Percentiles rank a stretch among this genome's conserved stretches.
These are phyloP conservation scores for Aphodius sticticus DNA, from an alignment of 2,888 invertebrate species.

Conservation along the genomic window DNA sequence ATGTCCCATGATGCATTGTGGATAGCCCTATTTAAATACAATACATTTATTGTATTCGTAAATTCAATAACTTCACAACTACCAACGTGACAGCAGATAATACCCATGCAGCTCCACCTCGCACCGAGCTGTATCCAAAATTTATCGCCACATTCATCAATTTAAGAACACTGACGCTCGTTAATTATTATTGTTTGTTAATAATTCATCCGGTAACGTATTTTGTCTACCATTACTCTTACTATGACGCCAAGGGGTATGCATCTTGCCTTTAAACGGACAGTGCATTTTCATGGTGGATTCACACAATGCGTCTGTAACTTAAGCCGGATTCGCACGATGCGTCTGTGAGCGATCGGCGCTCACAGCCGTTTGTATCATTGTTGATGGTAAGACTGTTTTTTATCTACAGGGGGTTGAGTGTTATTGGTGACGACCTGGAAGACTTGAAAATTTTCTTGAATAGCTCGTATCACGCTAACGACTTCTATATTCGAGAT, in stretches of 20 bases:
- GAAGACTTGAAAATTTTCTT: conserved; percentile 74
- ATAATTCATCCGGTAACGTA: conserved; percentile 8
- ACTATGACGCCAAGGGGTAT: too few species aligned
- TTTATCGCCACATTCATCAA: conserved; percentile 6
- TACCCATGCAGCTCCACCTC: neutral
- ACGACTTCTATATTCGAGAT: conserved; percentile 86
- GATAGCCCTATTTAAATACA: conserved; percentile 20
- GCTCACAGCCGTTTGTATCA: too few species aligned
- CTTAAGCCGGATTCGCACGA: too few species aligned
- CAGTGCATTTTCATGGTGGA: too few species aligned
- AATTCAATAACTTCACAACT: conserved; percentile 15
- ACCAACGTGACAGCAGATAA: conserved; percentile 9
- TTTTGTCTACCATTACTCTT: neutral
- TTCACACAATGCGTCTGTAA: too few species aligned
- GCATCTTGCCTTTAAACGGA: too few species aligned
- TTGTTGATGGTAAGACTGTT: too few species aligned
- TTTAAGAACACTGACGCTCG: conserved; percentile 14
- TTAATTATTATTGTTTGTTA: conserved; percentile 19
- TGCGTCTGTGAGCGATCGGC: too few species aligned
- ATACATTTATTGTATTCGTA: conserved; percentile 18
- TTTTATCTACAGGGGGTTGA: conserved; percentile 64
- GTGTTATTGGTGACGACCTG: conserved; percentile 76
- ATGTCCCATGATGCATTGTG: conserved; percentile 5
- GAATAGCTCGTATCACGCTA: conserved; percentile 79
- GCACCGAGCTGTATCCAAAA: neutral